These are phyloP conservation scores for Microctenopoma steveboyesi DNA, from an alignment of 2,797 vertebrate genomes.

Conservation along the genomic window DNA sequence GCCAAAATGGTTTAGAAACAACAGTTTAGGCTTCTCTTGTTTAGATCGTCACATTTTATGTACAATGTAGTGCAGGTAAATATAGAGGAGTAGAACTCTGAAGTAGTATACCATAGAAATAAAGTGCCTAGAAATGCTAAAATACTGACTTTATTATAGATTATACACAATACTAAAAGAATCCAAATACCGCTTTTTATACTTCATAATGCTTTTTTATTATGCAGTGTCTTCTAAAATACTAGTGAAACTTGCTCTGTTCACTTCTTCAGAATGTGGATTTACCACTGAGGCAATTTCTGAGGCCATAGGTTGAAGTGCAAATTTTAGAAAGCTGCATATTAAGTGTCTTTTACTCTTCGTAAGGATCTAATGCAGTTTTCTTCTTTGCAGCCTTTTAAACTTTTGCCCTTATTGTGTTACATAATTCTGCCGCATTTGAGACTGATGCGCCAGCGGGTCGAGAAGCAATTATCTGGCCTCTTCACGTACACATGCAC, in stretches of 20 bases:
- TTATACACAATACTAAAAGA: background rate
- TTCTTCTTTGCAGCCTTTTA: conserved; percentile 1
- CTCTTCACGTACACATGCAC: conserved; percentile 12
- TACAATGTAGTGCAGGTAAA: too few relatives aligned
- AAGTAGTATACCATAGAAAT: too few relatives aligned
- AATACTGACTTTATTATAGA: background rate
- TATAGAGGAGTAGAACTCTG: too few relatives aligned
- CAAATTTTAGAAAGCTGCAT: background rate
- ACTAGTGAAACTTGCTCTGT: background rate
- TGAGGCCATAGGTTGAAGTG: background rate
- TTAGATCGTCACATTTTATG: too few relatives aligned
- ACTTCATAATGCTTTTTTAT: too few relatives aligned
- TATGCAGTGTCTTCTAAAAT: background rate
- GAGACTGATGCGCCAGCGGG: conserved; percentile 7
- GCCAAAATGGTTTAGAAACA: too few relatives aligned
- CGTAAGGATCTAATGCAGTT: background rate
- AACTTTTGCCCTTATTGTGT: background rate
- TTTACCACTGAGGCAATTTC: background rate
- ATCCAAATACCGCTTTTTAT: too few relatives aligned
- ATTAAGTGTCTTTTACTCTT: conserved; percentile 4
- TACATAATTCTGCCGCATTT: conserved; percentile 27
- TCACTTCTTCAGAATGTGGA: background rate
- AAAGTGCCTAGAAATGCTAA: too few relatives aligned
- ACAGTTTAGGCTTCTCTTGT: too few relatives aligned
- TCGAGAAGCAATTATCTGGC: conserved; percentile 34